A percentile compares a stretch with the other conserved stretches of the same genome.
These are phyloP conservation scores for Hipparchia sbordonii DNA, from an alignment of 2,888 invertebrate genomes.

Conservation along the genomic window DNA sequence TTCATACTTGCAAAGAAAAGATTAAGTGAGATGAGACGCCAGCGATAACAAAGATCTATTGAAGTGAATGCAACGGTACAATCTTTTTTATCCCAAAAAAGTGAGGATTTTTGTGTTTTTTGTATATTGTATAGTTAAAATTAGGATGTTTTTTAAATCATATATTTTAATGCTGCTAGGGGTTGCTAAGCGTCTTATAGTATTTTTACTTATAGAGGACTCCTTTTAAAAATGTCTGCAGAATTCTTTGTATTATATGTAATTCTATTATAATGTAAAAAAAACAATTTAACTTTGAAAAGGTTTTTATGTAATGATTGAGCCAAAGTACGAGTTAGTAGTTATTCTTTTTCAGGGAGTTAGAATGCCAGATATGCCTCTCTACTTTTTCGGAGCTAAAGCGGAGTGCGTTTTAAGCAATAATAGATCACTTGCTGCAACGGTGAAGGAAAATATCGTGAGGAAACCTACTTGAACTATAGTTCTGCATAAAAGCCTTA, in stretches of 20 bases:
- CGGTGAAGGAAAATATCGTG: no score
- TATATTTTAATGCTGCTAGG: neutral
- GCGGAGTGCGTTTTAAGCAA: no score
- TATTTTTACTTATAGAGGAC: conserved; percentile 11
- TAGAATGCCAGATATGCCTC: no score
- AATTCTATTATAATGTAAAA: no score
- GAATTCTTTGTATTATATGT: neutral
- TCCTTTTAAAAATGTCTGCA: neutral
- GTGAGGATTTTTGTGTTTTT: conserved; percentile 33
- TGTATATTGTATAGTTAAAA: conserved; percentile 18
- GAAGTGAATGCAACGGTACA: conserved; percentile 29
- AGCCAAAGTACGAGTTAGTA: no score
- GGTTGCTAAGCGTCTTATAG: conserved; percentile 14
- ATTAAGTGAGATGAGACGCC: conserved; percentile 50
- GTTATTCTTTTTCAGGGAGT: no score
- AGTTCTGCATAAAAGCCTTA: no score
- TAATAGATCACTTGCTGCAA: no score
- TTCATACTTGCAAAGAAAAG: conserved; percentile 56
- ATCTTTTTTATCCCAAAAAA: conserved; percentile 35
- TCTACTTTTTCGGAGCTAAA: no score
- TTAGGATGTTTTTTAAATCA: conserved; percentile 24
- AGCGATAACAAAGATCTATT: conserved; percentile 41
- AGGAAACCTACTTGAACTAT: no score
- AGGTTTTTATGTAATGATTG: no score
- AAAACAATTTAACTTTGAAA: no score